Percentiles rank a stretch among this genome's conserved stretches.
Evolutionary conservation across 2,113 vertebrate genomes (phyloP).

Genomic region (Sula dactylatra): DNA sequence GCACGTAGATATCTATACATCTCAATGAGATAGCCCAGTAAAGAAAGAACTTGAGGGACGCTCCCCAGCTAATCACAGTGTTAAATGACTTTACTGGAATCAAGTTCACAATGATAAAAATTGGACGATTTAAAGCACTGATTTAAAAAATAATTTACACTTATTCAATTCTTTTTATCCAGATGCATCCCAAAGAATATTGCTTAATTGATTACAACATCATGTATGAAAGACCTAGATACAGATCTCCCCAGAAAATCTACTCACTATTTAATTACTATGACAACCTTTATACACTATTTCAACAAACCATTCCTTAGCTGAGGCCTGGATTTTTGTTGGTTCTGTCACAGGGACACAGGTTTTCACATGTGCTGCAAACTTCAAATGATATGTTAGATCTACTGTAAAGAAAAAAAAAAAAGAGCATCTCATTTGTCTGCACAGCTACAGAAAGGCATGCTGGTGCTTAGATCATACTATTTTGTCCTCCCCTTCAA

Average conservation of each 20-base stretch:
- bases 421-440: background rate
- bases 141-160: background rate
- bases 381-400: background rate
- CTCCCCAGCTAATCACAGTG: background rate
- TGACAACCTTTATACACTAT: background rate
- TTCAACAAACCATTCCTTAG: background rate
- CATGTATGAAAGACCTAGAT: background rate
- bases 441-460: background rate
- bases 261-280: background rate
- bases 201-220: background rate
- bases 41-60: background rate
- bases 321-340: background rate
- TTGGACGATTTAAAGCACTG: background rate
- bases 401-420: background rate
- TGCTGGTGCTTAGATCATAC: background rate
- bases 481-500: background rate
- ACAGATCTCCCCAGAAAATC: background rate
- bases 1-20: background rate
- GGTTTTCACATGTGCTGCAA: background rate
- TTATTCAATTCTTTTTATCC: background rate
- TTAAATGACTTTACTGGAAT: background rate
- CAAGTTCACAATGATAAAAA: background rate
- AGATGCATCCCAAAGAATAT: background rate
- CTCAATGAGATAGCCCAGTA: background rate
- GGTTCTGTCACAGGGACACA: background rate